phyloP scores from a whole-genome alignment of 2,888 invertebrate genomes.

The Tiliacea citrago region DNA sequence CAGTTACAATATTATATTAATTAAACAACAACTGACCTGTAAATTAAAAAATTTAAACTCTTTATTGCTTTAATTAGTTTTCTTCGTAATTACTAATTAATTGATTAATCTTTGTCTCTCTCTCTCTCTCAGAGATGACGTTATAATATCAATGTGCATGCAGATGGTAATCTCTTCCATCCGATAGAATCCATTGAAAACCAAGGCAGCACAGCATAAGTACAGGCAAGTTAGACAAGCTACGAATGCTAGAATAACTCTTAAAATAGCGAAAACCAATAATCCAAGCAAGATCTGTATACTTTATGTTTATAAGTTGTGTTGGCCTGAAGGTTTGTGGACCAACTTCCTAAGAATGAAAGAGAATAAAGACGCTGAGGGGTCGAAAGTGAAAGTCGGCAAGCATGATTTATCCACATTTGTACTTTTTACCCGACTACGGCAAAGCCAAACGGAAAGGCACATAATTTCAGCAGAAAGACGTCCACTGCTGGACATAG shows the following conservation, averaged over 20 bases:
- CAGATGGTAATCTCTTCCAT: constrained; percentile 9
- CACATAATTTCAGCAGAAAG: no score
- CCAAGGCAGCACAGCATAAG: neutral
- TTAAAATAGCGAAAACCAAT: neutral
- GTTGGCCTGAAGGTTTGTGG: neutral
- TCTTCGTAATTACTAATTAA: neutral
- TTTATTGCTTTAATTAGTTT: neutral
- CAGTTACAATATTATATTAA: no score
- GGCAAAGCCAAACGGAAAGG: no score
- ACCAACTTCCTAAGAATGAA: constrained; percentile 1
- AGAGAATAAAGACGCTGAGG: neutral
- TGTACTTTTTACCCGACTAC: neutral
- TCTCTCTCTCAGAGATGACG: no score
- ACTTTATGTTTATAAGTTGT: neutral
- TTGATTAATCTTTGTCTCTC: neutral
- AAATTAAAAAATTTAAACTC: neutral
- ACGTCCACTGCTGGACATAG: no score
- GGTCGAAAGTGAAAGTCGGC: neutral
- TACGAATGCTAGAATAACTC: constrained; percentile 6
- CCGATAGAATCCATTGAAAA: neutral
- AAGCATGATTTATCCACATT: constrained; percentile 1
- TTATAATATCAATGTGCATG: neutral
- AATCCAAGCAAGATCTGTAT: neutral
- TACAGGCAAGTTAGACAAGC: neutral
- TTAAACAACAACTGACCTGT: no score